These are phyloP conservation scores for Gasterosteus nipponicus DNA, from an alignment of 2,113 vertebrate species.

Conservation along the genomic window DNA sequence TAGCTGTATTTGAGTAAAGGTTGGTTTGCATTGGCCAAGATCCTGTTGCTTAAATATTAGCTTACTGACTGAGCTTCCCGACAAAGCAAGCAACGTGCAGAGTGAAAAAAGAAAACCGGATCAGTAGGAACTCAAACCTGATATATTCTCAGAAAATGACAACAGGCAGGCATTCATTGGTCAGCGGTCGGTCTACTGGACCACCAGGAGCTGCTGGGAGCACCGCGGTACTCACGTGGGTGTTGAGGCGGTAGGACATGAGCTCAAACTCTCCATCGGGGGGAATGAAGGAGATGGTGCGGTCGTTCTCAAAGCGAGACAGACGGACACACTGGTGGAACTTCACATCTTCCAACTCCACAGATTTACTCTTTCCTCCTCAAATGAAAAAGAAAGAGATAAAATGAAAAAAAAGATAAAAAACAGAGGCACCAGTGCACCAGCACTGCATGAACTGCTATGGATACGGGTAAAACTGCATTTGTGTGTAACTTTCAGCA, in stretches of 20 bases:
- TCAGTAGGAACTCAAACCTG: not conserved
- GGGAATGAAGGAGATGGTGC: slow-evolving; percentile 91
- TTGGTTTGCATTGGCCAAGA: not conserved
- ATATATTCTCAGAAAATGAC: not conserved
- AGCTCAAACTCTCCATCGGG: slow-evolving; percentile 92
- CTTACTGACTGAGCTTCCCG: not conserved
- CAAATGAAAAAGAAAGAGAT: not conserved
- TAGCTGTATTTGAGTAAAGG: not conserved
- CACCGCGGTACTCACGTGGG: slow-evolving; percentile 82
- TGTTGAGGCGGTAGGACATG: slow-evolving; percentile 91
- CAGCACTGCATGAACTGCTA: not conserved
- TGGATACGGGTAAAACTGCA: not conserved
- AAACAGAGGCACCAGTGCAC: not conserved
- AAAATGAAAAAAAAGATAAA: not conserved
- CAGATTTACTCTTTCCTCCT: slow-evolving; percentile 93
- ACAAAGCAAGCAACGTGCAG: not conserved
- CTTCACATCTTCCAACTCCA: slow-evolving; percentile 91
- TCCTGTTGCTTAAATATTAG: not conserved
- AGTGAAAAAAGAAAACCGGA: not conserved
- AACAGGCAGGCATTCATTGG: not conserved
- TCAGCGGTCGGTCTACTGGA: not conserved
- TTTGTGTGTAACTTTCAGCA: not conserved
- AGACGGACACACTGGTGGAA: slow-evolving; percentile 92
- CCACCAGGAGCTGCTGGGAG: not conserved
- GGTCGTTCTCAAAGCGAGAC: slow-evolving; percentile 90